Percentiles rank a stretch among this genome's conserved stretches.
Evolutionary conservation across 2,888 invertebrate species (phyloP).

Genomic region (Scaptomyza tumidula): DNA sequence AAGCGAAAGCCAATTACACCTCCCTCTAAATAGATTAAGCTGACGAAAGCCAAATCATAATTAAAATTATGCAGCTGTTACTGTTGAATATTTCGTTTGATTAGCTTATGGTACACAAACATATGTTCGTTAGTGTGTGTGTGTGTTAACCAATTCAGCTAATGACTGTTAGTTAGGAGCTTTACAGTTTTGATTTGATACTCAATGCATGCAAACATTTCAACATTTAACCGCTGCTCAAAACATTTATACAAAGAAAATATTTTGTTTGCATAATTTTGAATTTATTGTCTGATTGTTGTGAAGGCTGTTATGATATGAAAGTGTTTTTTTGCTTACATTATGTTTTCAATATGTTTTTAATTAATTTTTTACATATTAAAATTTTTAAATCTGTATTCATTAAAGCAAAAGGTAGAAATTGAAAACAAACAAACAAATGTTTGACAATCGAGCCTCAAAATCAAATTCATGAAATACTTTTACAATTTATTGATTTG

Average conservation of each 20-base stretch:
- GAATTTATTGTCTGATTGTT: background rate
- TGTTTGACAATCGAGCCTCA: no score
- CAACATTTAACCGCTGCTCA: background rate
- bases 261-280: background rate
- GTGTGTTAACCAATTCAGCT: slow-evolving; percentile 5
- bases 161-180: slow-evolving; percentile 23
- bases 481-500: slow-evolving; percentile 10
- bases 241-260: background rate
- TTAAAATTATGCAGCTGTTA: slow-evolving; percentile 62
- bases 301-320: background rate
- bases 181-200: slow-evolving; percentile 22
- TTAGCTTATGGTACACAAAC: slow-evolving; percentile 1
- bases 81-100: slow-evolving; percentile 22
- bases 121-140: background rate
- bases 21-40: slow-evolving; percentile 61
- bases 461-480: background rate
- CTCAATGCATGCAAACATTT: slow-evolving; percentile 3
- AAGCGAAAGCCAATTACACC: slow-evolving; percentile 61
- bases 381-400: background rate
- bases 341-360: background rate
- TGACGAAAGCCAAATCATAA: slow-evolving; percentile 62
- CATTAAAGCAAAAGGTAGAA: no score
- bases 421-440: no score
- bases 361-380: background rate
- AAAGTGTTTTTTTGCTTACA: background rate